phyloP scores from a whole-genome alignment of 2,113 vertebrate species.

The Hippocampus guttulatus region DNA sequence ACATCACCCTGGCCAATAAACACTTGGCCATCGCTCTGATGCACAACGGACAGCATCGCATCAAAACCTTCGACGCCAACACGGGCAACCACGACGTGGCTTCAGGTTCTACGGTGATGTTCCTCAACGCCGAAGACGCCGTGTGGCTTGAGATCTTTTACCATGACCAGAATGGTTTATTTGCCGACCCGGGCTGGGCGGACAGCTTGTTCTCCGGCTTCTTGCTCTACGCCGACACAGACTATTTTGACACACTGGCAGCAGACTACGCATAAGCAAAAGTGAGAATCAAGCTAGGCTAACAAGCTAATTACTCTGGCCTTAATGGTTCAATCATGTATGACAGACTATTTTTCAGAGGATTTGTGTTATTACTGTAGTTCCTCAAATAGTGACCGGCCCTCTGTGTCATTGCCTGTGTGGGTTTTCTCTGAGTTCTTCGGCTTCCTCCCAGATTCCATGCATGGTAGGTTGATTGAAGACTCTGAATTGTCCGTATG shows the following conservation, averaged over 20 bases:
- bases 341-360: neutral
- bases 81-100: constrained; percentile 96
- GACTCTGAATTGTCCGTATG: no score
- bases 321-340: neutral
- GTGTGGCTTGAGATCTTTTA: constrained; percentile 99
- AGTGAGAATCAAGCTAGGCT: constrained; percentile 1
- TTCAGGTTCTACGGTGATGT: constrained; percentile 89
- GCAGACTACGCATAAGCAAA: constrained; percentile 75
- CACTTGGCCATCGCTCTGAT: constrained; percentile 93
- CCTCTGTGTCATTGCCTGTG: no score
- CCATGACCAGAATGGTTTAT: constrained; percentile 91
- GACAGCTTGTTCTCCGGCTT: constrained; percentile 98
- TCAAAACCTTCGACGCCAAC: constrained; percentile 96
- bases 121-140: constrained; percentile 91
- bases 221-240: constrained; percentile 89
- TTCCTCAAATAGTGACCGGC: no score
- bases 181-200: constrained; percentile 90
- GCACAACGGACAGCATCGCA: constrained; percentile 89
- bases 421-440: no score
- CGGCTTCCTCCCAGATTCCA: no score
- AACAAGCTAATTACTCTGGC: constrained; percentile 12
- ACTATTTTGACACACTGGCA: constrained; percentile 87
- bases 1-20: constrained; percentile 95
- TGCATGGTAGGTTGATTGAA: no score
- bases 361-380: no score